Percentiles rank a stretch among this genome's conserved stretches.
Conservation (phyloP, 2,888 invertebrate genomes). For the Caenorhabditis sinica region DNA sequence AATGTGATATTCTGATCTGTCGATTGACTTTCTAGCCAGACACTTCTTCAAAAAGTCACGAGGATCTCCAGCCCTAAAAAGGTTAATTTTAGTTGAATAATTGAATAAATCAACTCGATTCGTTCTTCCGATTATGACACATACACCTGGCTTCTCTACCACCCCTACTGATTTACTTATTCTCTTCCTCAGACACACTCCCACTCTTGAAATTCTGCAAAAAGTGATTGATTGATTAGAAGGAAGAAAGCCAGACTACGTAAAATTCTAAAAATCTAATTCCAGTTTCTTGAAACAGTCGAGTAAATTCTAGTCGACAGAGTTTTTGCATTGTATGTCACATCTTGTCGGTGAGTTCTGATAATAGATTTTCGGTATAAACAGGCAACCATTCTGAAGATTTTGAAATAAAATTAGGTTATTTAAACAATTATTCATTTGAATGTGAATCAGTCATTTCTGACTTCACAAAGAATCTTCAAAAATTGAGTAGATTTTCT, state of each 20-base stretch:
- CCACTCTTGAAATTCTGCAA: background rate
- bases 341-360: slow-evolving; percentile 24
- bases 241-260: background rate
- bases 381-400: background rate
- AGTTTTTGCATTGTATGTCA: background rate
- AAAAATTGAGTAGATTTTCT: too few relatives aligned
- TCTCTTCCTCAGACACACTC: background rate
- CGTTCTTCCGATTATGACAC: slow-evolving; percentile 3
- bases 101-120: slow-evolving; percentile 8
- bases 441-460: background rate
- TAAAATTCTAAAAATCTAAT: background rate
- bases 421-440: background rate
- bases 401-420: background rate
- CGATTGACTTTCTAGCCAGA: background rate
- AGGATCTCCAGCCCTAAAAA: background rate
- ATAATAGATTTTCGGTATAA: too few relatives aligned
- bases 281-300: background rate
- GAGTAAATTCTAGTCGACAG: background rate
- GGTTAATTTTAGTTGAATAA: background rate
- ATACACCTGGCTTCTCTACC: background rate
- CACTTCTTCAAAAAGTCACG: background rate
- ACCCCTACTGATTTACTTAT: background rate
- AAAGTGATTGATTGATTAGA: slow-evolving; percentile 16
- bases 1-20: background rate
- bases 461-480: too few relatives aligned